These are phyloP conservation scores for Epinotia bilunana DNA, from an alignment of 2,888 invertebrate species.

Conservation along the genomic window DNA sequence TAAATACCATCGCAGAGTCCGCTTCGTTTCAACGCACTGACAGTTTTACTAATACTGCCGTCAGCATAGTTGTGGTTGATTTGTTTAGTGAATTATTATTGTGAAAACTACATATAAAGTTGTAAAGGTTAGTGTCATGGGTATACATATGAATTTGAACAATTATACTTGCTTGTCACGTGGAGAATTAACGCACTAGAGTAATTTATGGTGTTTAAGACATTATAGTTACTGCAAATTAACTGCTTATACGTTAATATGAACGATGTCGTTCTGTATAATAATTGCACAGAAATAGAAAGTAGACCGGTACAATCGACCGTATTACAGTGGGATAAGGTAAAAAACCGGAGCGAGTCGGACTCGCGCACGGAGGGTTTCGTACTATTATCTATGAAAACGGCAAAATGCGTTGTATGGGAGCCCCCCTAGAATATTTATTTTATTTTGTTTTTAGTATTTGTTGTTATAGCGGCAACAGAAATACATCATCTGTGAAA, in stretches of 20 bases:
- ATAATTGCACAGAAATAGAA: neutral
- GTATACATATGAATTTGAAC: neutral
- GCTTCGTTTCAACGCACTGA: constrained; percentile 14
- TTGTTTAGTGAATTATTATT: neutral
- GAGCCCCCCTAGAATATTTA: no score
- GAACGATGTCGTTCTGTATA: neutral
- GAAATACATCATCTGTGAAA: no score
- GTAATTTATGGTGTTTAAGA: neutral
- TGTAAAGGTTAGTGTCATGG: neutral
- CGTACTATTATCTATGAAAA: no score
- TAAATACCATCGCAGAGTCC: constrained; percentile 8
- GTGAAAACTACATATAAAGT: neutral
- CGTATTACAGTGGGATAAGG: no score
- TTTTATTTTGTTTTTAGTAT: no score
- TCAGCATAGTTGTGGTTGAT: constrained; percentile 7
- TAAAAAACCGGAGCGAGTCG: no score
- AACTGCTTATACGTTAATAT: neutral
- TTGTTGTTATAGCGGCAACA: no score
- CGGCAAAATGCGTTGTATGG: no score
- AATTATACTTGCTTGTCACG: neutral
- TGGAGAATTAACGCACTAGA: neutral
- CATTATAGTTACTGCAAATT: neutral
- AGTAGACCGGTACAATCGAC: neutral
- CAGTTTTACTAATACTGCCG: constrained; percentile 16
- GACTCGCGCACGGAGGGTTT: no score